Evolutionary conservation across 2,113 vertebrate species (phyloP).

Genomic region (Vombatus ursinus): DNA sequence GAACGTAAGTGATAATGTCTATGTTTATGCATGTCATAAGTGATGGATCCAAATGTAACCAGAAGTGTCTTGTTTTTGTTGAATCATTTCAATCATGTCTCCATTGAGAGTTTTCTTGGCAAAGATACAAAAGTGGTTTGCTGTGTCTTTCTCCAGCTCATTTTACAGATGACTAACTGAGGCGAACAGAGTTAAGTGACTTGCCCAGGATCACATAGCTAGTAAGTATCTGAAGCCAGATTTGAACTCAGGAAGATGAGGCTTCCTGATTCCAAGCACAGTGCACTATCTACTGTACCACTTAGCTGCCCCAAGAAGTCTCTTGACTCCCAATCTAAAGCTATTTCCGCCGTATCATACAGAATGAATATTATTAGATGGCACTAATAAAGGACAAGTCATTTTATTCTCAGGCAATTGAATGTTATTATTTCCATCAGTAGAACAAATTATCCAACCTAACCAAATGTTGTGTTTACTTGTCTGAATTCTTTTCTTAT

Average conservation of each 20-base stretch:
- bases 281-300: neutral
- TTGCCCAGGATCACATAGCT: neutral
- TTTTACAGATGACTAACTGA: neutral
- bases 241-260: neutral
- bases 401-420: neutral
- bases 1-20: neutral
- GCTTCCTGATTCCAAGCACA: neutral
- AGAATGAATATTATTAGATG: neutral
- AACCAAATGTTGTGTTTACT: slow-evolving; percentile 11
- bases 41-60: neutral
- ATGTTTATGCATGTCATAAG: neutral
- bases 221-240: neutral
- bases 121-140: neutral
- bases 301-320: neutral
- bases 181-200: neutral
- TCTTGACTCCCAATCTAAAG: neutral
- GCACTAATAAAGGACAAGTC: neutral
- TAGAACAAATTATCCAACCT: slow-evolving; percentile 7
- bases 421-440: neutral
- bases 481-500: slow-evolving; percentile 13
- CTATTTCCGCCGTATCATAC: neutral
- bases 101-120: neutral
- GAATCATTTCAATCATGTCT: neutral
- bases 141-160: neutral
- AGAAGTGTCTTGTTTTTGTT: neutral